phyloP scores from a whole-genome alignment of 2,113 vertebrate species.

The Narcine bancroftii region DNA sequence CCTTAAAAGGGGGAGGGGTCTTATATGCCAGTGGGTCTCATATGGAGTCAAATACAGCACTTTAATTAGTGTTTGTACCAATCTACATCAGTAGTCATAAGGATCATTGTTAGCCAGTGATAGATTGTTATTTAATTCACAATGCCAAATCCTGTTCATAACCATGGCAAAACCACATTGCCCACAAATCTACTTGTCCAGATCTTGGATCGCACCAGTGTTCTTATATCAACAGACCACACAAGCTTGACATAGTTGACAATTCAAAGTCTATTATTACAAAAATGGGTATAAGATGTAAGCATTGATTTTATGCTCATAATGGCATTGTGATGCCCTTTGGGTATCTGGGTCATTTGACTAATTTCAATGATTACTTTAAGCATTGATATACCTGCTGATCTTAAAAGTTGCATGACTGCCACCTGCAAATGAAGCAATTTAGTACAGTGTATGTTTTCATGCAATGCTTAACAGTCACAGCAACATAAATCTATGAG shows the following conservation, averaged over 20 bases:
- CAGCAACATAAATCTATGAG: not conserved
- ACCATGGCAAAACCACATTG: not conserved
- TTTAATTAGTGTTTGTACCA: not conserved
- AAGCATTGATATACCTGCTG: not conserved
- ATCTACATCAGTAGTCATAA: not conserved
- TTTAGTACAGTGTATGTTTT: not conserved
- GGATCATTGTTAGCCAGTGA: not conserved
- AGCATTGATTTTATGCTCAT: not conserved
- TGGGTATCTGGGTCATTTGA: not conserved
- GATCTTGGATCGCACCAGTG: not conserved
- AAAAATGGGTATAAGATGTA: not conserved
- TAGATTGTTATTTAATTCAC: not conserved
- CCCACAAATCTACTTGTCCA: not conserved
- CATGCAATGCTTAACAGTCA: not conserved
- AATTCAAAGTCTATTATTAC: not conserved
- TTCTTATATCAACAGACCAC: too few species aligned
- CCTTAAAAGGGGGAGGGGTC: too few species aligned
- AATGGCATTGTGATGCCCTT: not conserved
- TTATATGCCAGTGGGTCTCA: too few species aligned
- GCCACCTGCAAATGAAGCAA: not conserved
- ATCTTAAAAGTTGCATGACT: not conserved
- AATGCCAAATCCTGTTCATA: not conserved
- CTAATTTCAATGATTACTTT: not conserved
- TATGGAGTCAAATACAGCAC: too few species aligned
- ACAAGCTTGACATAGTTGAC: not conserved